A percentile compares a stretch with the other conserved stretches of the same genome.
These are phyloP conservation scores for Eublepharis macularius DNA, from an alignment of 2,113 vertebrate species.

Conservation along the genomic window DNA sequence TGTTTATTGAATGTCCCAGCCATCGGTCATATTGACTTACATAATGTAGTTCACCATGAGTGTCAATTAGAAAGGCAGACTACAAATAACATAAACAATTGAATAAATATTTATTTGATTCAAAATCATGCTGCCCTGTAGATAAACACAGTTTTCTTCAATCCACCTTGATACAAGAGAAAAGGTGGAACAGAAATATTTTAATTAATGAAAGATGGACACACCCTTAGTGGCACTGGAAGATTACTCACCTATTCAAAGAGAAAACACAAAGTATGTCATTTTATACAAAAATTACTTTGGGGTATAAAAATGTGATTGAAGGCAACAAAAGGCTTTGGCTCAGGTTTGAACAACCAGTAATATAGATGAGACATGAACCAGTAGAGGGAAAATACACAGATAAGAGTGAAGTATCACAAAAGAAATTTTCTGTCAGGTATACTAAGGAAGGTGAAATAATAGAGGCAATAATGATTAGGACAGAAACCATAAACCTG, in stretches of 20 bases:
- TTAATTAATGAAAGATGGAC: no score
- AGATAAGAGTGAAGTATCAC: background rate
- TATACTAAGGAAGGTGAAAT: background rate
- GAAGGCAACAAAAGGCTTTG: background rate
- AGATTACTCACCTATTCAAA: background rate
- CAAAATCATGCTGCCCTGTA: background rate
- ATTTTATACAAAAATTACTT: background rate
- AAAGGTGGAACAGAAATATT: no score
- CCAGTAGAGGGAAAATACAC: background rate
- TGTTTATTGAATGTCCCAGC: no score
- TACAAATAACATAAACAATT: no score
- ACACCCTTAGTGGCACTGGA: background rate
- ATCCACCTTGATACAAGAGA: background rate
- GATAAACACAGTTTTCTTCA: background rate
- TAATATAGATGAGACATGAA: background rate
- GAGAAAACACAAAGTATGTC: background rate
- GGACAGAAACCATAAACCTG: no score
- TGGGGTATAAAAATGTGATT: background rate
- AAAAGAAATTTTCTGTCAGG: background rate
- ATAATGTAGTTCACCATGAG: background rate
- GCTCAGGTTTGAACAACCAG: background rate
- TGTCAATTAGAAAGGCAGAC: no score
- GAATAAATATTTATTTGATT: background rate
- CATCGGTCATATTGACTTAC: no score
- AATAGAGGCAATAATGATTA: background rate